These are phyloP conservation scores for Chionodraco myersi DNA, from an alignment of 2,113 vertebrate genomes.

Conservation along the genomic window DNA sequence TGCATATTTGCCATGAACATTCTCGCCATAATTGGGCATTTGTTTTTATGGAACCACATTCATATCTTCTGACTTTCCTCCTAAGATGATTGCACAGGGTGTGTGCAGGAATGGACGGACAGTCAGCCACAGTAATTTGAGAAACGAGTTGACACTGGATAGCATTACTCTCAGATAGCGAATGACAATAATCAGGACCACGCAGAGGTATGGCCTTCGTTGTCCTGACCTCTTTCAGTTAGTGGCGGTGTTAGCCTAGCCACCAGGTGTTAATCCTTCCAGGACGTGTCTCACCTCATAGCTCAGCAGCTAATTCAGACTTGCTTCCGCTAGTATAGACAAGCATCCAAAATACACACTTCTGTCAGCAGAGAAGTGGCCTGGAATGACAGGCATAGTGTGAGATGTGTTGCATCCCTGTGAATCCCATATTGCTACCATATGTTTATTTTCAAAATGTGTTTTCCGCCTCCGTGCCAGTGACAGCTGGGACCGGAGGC, in stretches of 20 bases:
- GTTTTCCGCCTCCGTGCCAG: too few species aligned
- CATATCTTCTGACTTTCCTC: conserved; percentile 35
- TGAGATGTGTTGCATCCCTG: conserved; percentile 28
- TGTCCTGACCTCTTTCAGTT: conserved; percentile 66
- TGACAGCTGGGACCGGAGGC: too few species aligned
- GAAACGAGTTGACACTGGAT: conserved; percentile 36
- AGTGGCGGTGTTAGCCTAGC: conserved; percentile 46
- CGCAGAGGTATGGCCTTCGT: conserved; percentile 36
- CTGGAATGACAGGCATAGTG: conserved; percentile 37
- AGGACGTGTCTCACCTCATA: conserved; percentile 70
- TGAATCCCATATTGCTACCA: conserved; percentile 12
- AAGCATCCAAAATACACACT: conserved; percentile 58
- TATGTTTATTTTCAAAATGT: conserved; percentile 9
- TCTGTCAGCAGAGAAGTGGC: conserved; percentile 44
- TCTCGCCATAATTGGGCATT: neutral
- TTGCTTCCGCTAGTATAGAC: conserved; percentile 61
- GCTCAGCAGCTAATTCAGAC: conserved; percentile 71
- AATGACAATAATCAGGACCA: conserved; percentile 30
- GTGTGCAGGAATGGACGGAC: conserved; percentile 22
- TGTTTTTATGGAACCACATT: conserved; percentile 41
- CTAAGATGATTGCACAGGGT: conserved; percentile 45
- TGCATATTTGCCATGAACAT: conserved; percentile 6
- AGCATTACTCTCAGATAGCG: conserved; percentile 29
- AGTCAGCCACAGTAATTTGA: conserved; percentile 15
- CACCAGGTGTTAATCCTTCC: conserved; percentile 72